These are phyloP conservation scores for Eurystomus glaucurus DNA, from an alignment of 2,797 vertebrate species.

Conservation along the genomic window DNA sequence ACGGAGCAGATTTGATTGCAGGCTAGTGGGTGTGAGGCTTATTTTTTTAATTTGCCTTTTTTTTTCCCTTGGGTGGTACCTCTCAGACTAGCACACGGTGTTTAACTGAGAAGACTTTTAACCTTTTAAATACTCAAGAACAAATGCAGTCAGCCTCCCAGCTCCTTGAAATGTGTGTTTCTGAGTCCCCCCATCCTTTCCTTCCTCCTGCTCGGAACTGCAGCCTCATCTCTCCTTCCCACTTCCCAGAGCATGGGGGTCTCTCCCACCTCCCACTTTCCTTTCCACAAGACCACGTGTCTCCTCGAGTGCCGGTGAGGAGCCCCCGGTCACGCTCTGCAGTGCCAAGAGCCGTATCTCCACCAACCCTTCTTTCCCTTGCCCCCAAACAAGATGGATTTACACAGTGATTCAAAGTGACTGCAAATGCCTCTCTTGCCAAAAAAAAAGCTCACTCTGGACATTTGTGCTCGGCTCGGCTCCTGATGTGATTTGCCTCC, in stretches of 20 bases:
- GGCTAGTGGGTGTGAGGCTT: slow-evolving; percentile 13
- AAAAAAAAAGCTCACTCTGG: neutral
- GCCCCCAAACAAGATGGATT: neutral
- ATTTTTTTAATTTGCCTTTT: slow-evolving; percentile 14
- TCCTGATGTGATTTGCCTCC: neutral
- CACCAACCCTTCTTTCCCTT: neutral
- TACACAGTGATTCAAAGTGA: neutral
- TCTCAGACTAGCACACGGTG: neutral
- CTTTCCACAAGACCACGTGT: accelerated
- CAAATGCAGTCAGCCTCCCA: accelerated
- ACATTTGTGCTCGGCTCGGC: neutral
- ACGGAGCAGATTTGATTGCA: slow-evolving; percentile 62
- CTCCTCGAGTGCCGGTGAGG: accelerated
- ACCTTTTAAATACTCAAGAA: neutral
- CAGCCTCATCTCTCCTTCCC: neutral
- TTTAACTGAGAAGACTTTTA: neutral
- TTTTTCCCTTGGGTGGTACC: neutral
- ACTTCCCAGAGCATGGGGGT: neutral
- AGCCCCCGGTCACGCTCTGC: accelerated
- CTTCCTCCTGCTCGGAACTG: neutral
- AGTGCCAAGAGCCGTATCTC: accelerated
- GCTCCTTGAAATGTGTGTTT: neutral
- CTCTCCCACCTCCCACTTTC: neutral
- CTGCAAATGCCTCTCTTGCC: neutral
- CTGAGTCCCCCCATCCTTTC: neutral